Conservation (phyloP, 2,888 invertebrate species). For the Brachyopa scutellaris region DNA sequence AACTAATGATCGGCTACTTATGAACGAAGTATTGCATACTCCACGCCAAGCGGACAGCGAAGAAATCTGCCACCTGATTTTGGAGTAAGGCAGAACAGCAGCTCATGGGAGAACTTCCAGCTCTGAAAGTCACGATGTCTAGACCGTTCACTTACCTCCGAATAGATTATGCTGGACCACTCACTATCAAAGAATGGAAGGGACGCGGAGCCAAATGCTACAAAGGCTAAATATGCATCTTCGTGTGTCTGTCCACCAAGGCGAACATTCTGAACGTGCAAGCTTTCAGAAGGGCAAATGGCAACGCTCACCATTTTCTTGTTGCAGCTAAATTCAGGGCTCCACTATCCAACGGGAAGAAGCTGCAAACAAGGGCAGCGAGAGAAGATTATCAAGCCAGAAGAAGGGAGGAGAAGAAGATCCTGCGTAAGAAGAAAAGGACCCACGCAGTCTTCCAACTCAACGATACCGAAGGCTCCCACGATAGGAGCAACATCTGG, state of each 20-base stretch:
- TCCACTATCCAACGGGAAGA: too few relatives aligned
- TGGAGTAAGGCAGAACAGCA: conserved; percentile 19
- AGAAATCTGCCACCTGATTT: conserved; percentile 41
- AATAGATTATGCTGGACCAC: conserved; percentile 72
- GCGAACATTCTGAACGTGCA: too few relatives aligned
- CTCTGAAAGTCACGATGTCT: conserved; percentile 13
- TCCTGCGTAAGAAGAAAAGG: too few relatives aligned
- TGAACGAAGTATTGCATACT: conserved; percentile 6
- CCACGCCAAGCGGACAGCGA: neutral
- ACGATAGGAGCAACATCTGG: too few relatives aligned
- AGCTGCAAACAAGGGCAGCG: too few relatives aligned
- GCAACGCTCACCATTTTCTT: too few relatives aligned
- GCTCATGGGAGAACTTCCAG: conserved; percentile 75
- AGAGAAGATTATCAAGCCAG: too few relatives aligned
- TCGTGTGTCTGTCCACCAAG: conserved; percentile 73
- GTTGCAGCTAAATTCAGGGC: too few relatives aligned
- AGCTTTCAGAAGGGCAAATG: too few relatives aligned
- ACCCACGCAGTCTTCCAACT: too few relatives aligned
- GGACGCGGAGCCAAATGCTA: conserved; percentile 56
- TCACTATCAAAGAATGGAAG: conserved; percentile 44
- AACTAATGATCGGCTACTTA: neutral
- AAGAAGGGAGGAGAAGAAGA: too few relatives aligned
- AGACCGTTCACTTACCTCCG: conserved; percentile 61
- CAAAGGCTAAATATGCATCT: conserved; percentile 74
- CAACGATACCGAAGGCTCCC: too few relatives aligned